These are phyloP conservation scores for Rhimphoctona megacephalus DNA, from an alignment of 2,888 invertebrate species.

Conservation along the genomic window DNA sequence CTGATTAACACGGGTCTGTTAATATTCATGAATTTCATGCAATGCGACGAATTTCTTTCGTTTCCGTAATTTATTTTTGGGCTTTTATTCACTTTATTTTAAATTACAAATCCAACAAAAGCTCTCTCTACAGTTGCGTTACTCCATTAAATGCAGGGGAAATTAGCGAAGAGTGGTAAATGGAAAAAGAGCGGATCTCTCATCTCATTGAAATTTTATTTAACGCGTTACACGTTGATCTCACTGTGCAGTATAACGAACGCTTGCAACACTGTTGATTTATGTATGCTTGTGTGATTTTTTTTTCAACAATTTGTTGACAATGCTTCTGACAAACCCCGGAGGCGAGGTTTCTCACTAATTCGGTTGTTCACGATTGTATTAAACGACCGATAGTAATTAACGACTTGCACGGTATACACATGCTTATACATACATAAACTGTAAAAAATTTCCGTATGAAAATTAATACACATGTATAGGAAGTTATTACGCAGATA, in stretches of 20 bases:
- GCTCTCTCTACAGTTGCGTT: not conserved
- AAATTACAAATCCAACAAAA: not conserved
- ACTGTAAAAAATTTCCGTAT: no score
- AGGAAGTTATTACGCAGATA: no score
- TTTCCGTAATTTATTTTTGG: not conserved
- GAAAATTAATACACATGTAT: no score
- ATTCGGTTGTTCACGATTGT: constrained; percentile 29
- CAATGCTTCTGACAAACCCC: not conserved
- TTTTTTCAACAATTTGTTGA: constrained; percentile 12
- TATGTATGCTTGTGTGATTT: not conserved
- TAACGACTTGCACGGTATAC: constrained; percentile 33
- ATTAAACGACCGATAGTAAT: constrained; percentile 50
- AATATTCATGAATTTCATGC: not conserved
- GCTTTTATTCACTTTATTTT: constrained; percentile 2
- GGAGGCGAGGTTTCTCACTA: constrained; percentile 15
- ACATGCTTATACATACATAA: not conserved
- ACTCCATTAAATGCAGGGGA: not conserved
- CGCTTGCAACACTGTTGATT: not conserved
- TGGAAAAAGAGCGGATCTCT: not conserved
- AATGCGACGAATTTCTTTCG: not conserved
- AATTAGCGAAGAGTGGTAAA: not conserved
- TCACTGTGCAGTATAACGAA: not conserved
- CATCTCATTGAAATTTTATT: constrained; percentile 24
- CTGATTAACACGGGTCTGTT: not conserved
- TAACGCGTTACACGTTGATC: constrained; percentile 1